Conservation (phyloP, 2,888 invertebrate species). For the Drosophila tanythrix region DNA sequence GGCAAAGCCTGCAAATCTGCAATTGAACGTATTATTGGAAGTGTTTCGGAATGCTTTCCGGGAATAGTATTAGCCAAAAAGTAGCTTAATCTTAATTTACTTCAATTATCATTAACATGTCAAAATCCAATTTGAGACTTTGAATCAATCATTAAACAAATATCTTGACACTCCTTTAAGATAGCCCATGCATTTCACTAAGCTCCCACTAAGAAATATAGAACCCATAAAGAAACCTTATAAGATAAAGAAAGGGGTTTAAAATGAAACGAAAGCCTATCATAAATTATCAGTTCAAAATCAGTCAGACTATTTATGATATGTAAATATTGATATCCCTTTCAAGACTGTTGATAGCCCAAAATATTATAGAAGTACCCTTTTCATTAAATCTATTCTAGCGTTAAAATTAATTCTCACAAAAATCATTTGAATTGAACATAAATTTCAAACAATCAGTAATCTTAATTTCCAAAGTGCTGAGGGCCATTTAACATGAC, state of each 20-base stretch:
- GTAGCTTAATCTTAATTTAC: slow-evolving; percentile 14
- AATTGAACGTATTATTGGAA: slow-evolving; percentile 38
- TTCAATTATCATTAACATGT: slow-evolving; percentile 13
- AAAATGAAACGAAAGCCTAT: background rate
- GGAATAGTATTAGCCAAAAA: slow-evolving; percentile 30
- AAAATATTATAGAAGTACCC: background rate
- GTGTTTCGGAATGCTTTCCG: slow-evolving; percentile 1
- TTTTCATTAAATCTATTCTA: background rate
- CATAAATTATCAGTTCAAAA: background rate
- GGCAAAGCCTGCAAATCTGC: slow-evolving; percentile 41
- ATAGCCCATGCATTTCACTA: background rate
- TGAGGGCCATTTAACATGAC: background rate
- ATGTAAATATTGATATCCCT: background rate
- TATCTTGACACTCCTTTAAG: background rate
- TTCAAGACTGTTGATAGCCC: background rate
- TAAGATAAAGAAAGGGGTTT: background rate
- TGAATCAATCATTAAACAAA: background rate
- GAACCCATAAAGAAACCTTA: background rate
- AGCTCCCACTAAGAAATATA: background rate
- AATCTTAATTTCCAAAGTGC: background rate
- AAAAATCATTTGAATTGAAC: background rate
- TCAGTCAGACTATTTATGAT: background rate
- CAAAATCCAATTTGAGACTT: background rate
- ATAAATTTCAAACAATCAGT: background rate
- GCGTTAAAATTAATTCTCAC: background rate